These are phyloP conservation scores for Odocoileus hemionus DNA, from an alignment of 2,113 vertebrate genomes.

Conservation along the genomic window DNA sequence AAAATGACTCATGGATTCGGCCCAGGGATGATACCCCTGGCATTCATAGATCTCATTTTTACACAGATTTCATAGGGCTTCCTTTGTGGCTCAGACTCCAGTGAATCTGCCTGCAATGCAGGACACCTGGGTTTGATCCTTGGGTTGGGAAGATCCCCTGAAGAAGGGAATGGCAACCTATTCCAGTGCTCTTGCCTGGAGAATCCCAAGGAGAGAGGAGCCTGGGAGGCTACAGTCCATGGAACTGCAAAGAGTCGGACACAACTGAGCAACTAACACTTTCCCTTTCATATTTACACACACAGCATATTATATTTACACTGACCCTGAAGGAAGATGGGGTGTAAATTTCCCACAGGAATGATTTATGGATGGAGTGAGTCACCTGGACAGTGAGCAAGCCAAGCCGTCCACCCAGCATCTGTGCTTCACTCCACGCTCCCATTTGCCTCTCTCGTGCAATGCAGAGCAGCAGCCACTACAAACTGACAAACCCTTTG, in stretches of 20 bases:
- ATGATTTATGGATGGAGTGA: neutral
- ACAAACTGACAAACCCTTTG: neutral
- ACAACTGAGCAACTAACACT: neutral
- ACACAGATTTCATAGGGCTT: neutral
- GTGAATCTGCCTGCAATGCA: neutral
- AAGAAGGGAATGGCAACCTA: neutral
- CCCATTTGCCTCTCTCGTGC: neutral
- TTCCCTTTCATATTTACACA: neutral
- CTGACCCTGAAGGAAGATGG: neutral
- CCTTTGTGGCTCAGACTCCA: neutral
- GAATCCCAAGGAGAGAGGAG: neutral
- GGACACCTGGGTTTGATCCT: neutral
- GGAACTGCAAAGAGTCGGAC: neutral
- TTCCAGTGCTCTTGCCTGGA: neutral
- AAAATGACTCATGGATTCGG: neutral
- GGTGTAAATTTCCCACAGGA: neutral
- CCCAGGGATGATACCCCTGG: neutral
- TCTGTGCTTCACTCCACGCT: neutral
- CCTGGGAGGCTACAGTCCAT: neutral
- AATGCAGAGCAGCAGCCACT: neutral
- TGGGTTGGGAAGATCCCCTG: neutral
- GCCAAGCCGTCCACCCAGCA: rapidly evolving
- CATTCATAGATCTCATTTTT: neutral
- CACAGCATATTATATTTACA: neutral
- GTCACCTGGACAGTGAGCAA: neutral